A percentile compares a stretch with the other conserved stretches of the same genome.
Evolutionary conservation across 2,113 vertebrate genomes (phyloP).

Genomic region (Conger conger): DNA sequence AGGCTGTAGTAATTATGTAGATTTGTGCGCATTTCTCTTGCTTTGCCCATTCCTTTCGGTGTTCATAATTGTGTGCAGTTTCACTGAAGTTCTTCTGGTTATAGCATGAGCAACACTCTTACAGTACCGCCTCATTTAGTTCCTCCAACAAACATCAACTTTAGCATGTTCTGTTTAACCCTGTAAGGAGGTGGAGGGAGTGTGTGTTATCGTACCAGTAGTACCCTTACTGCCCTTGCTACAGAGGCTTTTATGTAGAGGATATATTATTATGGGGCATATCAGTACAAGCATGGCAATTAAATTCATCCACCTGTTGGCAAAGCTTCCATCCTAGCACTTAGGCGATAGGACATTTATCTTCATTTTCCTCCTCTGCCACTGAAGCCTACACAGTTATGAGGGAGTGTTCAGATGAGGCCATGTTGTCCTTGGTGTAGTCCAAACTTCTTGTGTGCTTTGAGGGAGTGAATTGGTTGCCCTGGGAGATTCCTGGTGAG

Average conservation of each 20-base stretch:
- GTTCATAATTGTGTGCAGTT: slow-evolving; percentile 16
- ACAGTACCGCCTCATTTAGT: neutral
- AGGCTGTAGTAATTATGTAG: slow-evolving; percentile 29
- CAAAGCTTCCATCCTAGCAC: neutral
- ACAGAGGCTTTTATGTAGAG: neutral
- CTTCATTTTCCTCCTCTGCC: neutral
- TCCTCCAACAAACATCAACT: neutral
- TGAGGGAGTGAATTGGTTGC: slow-evolving; percentile 2
- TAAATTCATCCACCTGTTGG: neutral
- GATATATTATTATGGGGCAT: neutral
- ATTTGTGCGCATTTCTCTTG: slow-evolving; percentile 16
- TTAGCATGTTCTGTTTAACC: neutral
- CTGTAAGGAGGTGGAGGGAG: neutral
- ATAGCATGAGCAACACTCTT: neutral
- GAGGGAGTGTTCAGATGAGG: neutral
- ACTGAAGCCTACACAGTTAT: neutral
- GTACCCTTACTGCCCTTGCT: neutral
- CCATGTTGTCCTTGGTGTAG: slow-evolving; percentile 1
- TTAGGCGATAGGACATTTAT: neutral
- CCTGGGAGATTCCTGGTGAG: neutral
- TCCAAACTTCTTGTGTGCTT: slow-evolving; percentile 6
- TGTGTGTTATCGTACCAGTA: neutral
- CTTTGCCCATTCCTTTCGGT: slow-evolving; percentile 8
- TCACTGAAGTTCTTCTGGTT: neutral
- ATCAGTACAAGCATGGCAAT: neutral